Percentiles rank a stretch among this genome's conserved stretches.
These are phyloP conservation scores for Poeciliopsis occidentalis DNA, from an alignment of 2,113 vertebrate species.

Conservation along the genomic window DNA sequence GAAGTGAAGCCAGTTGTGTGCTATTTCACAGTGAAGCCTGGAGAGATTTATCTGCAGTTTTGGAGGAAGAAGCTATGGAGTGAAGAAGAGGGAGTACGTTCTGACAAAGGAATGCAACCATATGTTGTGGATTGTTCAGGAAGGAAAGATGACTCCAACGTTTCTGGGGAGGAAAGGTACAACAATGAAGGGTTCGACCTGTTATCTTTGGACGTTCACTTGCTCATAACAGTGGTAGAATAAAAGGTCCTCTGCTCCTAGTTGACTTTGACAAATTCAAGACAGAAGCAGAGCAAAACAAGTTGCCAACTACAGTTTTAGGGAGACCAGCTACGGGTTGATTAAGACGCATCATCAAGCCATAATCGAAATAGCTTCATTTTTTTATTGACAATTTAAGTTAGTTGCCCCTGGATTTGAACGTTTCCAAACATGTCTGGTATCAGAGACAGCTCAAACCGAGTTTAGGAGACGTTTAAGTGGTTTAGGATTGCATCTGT, in stretches of 20 bases:
- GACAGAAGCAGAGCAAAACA: not conserved
- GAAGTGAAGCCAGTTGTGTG: too few relatives aligned
- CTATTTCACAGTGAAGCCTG: too few relatives aligned
- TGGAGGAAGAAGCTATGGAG: too few relatives aligned
- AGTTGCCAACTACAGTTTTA: not conserved
- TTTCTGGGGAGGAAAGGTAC: too few relatives aligned
- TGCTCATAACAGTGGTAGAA: not conserved
- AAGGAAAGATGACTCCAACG: too few relatives aligned
- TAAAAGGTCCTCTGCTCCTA: not conserved
- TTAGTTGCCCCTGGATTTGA: not conserved
- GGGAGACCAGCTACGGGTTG: not conserved
- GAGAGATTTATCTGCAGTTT: too few relatives aligned
- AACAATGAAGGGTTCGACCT: too few relatives aligned
- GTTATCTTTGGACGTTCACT: too few relatives aligned
- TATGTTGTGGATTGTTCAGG: too few relatives aligned
- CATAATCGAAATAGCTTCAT: not conserved
- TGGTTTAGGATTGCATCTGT: not conserved
- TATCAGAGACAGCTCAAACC: not conserved
- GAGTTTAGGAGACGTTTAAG: not conserved
- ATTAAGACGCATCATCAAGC: not conserved
- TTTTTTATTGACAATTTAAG: not conserved
- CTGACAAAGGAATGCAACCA: too few relatives aligned
- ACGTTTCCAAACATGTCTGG: not conserved
- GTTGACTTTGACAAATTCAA: not conserved
- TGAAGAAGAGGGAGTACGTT: too few relatives aligned